A percentile compares a stretch with the other conserved stretches of the same genome.
Evolutionary conservation across 2,113 vertebrate species (phyloP).

Genomic region (Phocoena sinus): DNA sequence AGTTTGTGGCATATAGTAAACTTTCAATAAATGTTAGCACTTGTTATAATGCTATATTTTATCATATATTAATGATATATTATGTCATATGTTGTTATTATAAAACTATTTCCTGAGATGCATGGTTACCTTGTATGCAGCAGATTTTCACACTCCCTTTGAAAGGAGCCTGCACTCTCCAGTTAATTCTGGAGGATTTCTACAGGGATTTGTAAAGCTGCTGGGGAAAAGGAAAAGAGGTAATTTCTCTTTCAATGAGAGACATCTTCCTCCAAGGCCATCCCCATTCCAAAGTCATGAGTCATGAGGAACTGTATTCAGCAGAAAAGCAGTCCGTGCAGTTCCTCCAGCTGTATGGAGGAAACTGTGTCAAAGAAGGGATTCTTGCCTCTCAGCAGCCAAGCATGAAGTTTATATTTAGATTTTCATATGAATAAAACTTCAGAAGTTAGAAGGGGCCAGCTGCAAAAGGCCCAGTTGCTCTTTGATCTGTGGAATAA

Average conservation of each 20-base stretch:
- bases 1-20: neutral
- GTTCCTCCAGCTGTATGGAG: neutral
- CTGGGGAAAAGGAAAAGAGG: neutral
- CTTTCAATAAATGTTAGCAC: neutral
- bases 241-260: neutral
- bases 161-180: neutral
- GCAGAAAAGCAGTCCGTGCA: neutral
- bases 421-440: slow-evolving; percentile 56
- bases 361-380: neutral
- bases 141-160: neutral
- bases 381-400: neutral
- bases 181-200: slow-evolving; percentile 19
- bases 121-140: neutral
- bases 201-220: neutral
- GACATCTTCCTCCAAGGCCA: neutral
- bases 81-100: neutral
- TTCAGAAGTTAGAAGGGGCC: slow-evolving; percentile 54
- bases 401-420: neutral
- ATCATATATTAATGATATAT: neutral
- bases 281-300: neutral
- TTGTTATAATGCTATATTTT: neutral
- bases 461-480: slow-evolving; percentile 57
- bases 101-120: neutral
- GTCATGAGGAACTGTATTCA: neutral
- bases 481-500: slow-evolving; percentile 58